Base-by-base conservation (phyloP, 1,140 invertebrate species). In the Ostrea denselamellosa region DNA sequence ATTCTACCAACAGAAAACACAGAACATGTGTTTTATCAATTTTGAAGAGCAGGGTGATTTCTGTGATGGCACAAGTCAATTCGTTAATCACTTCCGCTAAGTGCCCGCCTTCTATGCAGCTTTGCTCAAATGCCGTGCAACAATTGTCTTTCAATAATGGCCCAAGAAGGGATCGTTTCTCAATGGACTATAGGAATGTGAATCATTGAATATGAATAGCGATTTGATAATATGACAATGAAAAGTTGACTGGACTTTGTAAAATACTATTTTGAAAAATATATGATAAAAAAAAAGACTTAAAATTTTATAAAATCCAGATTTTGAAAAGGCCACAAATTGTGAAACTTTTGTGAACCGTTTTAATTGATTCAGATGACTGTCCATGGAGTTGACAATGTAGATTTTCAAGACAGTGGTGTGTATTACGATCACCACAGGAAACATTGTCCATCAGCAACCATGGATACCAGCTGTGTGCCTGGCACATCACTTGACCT, bases 61-160 rank as follows among this genome's bases (percentile, higher is more conserved):
- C 82, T 52, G 82, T 83, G 82, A 83, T 83, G 82, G 82, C 82
- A 83, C 82, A 83, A 83, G 82, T 83, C 82, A 83, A 83, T 83
- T 52, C 44, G 82, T 54, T 83, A 83, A 83, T 83, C 82, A 83
- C 82, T 52, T 83, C 82, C 82, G 34, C 52, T 83, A 77, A 77
- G 68, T 77, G 68, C 52, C 82, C 44, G 82, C 82, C 44, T 83
- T 53, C 44, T 83, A 53, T 54, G n/a, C 82, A 22, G 82, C 82
- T 53, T 53, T 53, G 44, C 82, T 83, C 52, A 52, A 83, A 83
- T 53, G 52, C 82, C 52, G 44, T 52, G 82, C 82, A 83, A 52
- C 68, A 77, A 77, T 77, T 77, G 68, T 77, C 68, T 77, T 77
- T 77, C 68, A 77, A 25, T 77, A 34, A 77, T 77, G 68, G 68